A percentile compares a stretch with the other conserved stretches of the same genome.
Conservation (phyloP, 2,797 vertebrate genomes). For the Catostomus latipinnis region DNA sequence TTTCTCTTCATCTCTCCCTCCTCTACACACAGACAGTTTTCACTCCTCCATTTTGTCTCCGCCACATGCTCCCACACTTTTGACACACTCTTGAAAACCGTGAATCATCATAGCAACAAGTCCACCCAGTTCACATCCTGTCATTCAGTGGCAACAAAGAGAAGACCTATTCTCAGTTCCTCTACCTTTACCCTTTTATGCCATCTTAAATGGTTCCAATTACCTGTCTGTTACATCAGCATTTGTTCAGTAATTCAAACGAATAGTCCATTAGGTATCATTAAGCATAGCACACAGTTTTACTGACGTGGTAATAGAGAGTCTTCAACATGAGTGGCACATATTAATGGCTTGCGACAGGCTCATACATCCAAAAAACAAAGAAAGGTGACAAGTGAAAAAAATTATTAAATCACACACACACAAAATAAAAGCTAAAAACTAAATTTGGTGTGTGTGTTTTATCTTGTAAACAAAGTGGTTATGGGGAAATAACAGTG, state of each 20-base stretch:
- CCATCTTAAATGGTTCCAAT: constrained; percentile 27
- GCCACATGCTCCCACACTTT: constrained; percentile 54
- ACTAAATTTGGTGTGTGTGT: neutral
- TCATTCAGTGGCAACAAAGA: constrained; percentile 31
- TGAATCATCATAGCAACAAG: constrained; percentile 42
- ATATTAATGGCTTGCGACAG: constrained; percentile 35
- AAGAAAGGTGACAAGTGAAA: neutral
- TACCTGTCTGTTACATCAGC: constrained; percentile 26
- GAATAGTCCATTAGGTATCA: constrained; percentile 30
- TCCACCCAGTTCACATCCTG: constrained; percentile 38
- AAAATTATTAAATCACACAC: neutral
- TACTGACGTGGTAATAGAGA: constrained; percentile 26
- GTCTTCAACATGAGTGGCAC: constrained; percentile 25
- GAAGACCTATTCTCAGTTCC: constrained; percentile 27
- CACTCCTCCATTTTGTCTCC: constrained; percentile 60
- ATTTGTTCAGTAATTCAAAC: constrained; percentile 42
- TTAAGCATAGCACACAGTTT: constrained; percentile 34
- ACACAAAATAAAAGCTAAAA: neutral
- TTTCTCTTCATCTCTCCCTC: constrained; percentile 1
- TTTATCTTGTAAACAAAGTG: neutral
- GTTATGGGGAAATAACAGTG: constrained; percentile 3
- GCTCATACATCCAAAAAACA: constrained; percentile 4
- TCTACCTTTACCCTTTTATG: neutral
- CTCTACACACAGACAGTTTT: constrained; percentile 22
- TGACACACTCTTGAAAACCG: constrained; percentile 34